Percentiles rank a stretch among this genome's conserved stretches.
phyloP scores from a whole-genome alignment of 2,797 vertebrate genomes.

The Sebastes oblongus region DNA sequence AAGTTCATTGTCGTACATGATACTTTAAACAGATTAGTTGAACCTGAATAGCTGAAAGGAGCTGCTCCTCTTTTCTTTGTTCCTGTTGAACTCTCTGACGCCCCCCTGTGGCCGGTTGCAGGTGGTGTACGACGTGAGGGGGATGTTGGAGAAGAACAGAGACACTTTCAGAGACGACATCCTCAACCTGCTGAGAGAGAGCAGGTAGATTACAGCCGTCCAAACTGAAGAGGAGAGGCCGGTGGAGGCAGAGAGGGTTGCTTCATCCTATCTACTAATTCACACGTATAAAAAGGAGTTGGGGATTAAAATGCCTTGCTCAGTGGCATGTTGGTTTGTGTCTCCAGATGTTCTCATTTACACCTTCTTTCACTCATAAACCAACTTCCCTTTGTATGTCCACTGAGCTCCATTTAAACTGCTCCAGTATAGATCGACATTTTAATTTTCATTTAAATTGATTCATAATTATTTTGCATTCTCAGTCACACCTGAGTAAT shows the following conservation, averaged over 20 bases:
- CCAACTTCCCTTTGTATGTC: background rate
- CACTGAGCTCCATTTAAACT: background rate
- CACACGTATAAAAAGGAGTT: background rate
- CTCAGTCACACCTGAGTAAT: too few species aligned
- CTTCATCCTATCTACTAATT: background rate
- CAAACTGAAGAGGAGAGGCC: background rate
- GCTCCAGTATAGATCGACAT: background rate
- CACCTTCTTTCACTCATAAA: too few species aligned
- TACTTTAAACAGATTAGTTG: background rate
- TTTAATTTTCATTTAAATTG: too few species aligned
- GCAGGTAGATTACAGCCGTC: slow-evolving; percentile 81
- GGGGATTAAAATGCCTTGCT: background rate
- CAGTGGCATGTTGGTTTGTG: background rate
- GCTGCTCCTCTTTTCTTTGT: background rate
- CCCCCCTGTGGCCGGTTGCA: slow-evolving; percentile 65
- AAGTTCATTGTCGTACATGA: background rate
- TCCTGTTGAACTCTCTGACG: background rate
- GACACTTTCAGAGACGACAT: slow-evolving; percentile 97
- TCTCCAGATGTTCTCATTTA: background rate
- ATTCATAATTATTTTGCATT: too few species aligned
- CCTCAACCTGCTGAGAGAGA: slow-evolving; percentile 93
- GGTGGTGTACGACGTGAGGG: slow-evolving; percentile 96
- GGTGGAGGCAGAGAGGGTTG: too few species aligned
- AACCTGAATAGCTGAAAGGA: background rate
- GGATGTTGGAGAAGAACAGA: slow-evolving; percentile 96